phyloP scores from a whole-genome alignment of 2,888 invertebrate genomes.

The Ceramica pisi region DNA sequence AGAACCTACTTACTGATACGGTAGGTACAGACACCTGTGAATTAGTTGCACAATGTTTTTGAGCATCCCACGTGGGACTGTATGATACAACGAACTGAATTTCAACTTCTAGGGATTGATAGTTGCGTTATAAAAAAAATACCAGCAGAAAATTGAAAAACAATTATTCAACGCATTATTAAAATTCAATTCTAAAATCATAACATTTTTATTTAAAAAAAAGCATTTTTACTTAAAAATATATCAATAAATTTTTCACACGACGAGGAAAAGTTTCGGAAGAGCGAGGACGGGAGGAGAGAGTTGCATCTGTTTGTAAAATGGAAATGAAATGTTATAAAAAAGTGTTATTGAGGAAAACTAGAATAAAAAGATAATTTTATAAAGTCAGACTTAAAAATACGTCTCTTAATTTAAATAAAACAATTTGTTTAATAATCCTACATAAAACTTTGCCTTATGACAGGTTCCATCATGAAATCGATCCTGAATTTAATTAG shows the following conservation, averaged over 20 bases:
- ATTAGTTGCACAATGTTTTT: not conserved
- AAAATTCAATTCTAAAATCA: too few relatives aligned
- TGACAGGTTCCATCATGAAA: too few relatives aligned
- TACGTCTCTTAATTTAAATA: not conserved
- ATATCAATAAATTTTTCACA: conserved; percentile 14
- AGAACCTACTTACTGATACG: not conserved
- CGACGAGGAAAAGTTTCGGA: too few relatives aligned
- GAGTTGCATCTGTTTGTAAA: conserved; percentile 27
- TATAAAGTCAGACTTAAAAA: not conserved
- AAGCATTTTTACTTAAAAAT: not conserved
- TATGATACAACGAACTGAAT: not conserved
- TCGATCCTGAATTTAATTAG: not conserved
- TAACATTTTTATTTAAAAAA: not conserved
- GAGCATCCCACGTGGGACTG: not conserved
- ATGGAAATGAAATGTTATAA: conserved; percentile 47
- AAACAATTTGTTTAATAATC: not conserved
- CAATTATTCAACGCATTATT: too few relatives aligned
- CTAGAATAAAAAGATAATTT: not conserved
- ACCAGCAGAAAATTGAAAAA: too few relatives aligned
- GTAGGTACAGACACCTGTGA: not conserved
- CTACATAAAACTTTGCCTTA: not conserved
- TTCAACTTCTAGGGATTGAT: too few relatives aligned
- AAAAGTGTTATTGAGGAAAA: conserved; percentile 21
- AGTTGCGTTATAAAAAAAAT: too few relatives aligned
- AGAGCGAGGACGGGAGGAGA: not conserved